These are phyloP conservation scores for Steinernema carpocapsae DNA, from an alignment of 2,888 invertebrate genomes.

Conservation along the genomic window DNA sequence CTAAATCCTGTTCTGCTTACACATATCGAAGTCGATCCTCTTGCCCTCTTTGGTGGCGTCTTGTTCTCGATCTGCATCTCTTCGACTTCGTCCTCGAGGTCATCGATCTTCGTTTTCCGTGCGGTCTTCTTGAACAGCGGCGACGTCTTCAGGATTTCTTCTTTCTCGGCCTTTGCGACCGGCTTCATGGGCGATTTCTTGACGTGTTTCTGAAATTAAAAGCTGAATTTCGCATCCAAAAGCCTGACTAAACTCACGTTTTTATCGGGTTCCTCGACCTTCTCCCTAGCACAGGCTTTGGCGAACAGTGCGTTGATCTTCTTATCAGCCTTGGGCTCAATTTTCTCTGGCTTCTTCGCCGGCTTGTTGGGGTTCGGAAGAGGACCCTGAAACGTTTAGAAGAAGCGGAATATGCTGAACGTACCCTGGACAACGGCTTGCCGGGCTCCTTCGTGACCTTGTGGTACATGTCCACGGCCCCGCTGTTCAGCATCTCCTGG, in stretches of 20 bases:
- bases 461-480: not conserved
- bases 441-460: not conserved
- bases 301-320: slow-evolving; percentile 26
- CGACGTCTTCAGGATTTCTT: not conserved
- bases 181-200: slow-evolving; percentile 29
- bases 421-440: not conserved
- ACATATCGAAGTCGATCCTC: slow-evolving; percentile 5
- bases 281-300: slow-evolving; percentile 16
- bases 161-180: not conserved
- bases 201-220: slow-evolving; percentile 18
- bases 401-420: not conserved
- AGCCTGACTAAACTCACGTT: not conserved
- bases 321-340: slow-evolving; percentile 13
- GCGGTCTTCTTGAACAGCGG: slow-evolving; percentile 10
- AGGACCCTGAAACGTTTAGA: not conserved
- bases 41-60: not conserved
- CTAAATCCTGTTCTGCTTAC: not conserved
- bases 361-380: slow-evolving; percentile 20
- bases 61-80: not conserved
- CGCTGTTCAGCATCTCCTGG: slow-evolving; percentile 4
- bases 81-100: not conserved
- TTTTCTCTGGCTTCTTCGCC: slow-evolving; percentile 4
- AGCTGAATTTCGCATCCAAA: not conserved
- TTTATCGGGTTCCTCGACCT: slow-evolving; percentile 30
- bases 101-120: not conserved